A percentile compares a stretch with the other conserved stretches of the same genome.
Evolutionary conservation across 1,140 invertebrate genomes (phyloP).

Genomic region (Whitmania pigra): DNA sequence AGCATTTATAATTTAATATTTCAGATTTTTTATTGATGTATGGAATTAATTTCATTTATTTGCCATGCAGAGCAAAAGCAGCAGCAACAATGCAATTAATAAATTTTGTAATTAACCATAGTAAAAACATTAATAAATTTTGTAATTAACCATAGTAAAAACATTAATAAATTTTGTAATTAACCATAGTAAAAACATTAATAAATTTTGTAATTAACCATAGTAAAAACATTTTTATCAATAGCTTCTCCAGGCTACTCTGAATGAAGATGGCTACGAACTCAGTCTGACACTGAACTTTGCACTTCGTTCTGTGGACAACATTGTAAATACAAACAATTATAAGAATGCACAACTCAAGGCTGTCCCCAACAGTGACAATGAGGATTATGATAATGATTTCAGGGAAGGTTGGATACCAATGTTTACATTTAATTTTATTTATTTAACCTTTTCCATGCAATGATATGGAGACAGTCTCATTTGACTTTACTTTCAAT

Average conservation of each 20-base stretch:
- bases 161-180: not conserved
- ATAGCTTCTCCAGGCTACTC: conserved; percentile 35
- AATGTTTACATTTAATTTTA: too few species aligned
- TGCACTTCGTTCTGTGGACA: conserved; percentile 30
- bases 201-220: too few species aligned
- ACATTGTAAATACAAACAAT: conserved; percentile 1
- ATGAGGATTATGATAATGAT: conserved; percentile 14
- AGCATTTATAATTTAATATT: not conserved
- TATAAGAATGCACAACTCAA: not conserved
- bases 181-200: not conserved
- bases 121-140: not conserved
- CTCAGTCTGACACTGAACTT: conserved; percentile 38
- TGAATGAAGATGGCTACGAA: conserved; percentile 41
- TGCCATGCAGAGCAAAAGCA: too few species aligned
- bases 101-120: too few species aligned
- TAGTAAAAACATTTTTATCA: conserved; percentile 9
- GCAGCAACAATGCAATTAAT: too few species aligned
- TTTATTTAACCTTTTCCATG: too few species aligned
- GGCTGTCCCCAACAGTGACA: not conserved
- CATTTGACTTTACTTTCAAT: too few species aligned
- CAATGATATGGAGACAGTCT: too few species aligned
- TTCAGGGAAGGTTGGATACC: not conserved
- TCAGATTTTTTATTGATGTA: not conserved
- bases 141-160: not conserved
- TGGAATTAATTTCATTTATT: too few species aligned